Evolutionary conservation across 2,113 vertebrate genomes (phyloP), one percentile per base, ranked within the genome.

Genomic region (Danionella cerebrum): DNA sequence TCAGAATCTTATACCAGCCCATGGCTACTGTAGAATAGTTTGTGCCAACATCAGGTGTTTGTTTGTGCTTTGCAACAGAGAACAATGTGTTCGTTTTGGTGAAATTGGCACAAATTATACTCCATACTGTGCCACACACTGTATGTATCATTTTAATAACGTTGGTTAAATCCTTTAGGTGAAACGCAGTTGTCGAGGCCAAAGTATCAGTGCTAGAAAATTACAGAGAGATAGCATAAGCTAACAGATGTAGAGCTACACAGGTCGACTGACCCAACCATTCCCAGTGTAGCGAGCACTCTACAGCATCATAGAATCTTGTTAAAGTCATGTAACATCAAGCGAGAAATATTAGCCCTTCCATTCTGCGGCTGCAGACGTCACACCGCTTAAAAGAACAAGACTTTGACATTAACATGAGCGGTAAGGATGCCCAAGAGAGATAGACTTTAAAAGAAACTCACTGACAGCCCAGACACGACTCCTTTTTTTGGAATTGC

Each of bases 391-490:
- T 78, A 13, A 16, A 74, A 79, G 80, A 83, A 83, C 79, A 82
- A 70, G 78, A 76, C 75, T 85, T 81, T 78, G 83, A 81, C 82
- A 84, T 86, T 79, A 86, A 84, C 79, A 71, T 78, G 76, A 62
- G 45, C 54, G 68, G 70, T 74, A 67, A 74, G 76, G 29, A 74
- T 35, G 44, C 68, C 66, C 53, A 65, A 24, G 21, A 58, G 54
- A 50, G 42, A 54, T 8, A 33, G 9, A 35, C 42, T 45, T 48
- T 42, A 57, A 51, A 70, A 75, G 76, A 78, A 70, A 65, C 41
- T 71, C 50, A 33, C 38, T 14, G 54, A 63, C 41, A 55, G 38
- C 25, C 39, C n/a, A 35, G 67, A 39, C 67, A 65, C 41, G 42
- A 48, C 48, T 52, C 22, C 38, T 45, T 52, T 22, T n/a, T 55